phyloP scores from a whole-genome alignment of 2,797 vertebrate species.

The Sphenopsis melanotis region DNA sequence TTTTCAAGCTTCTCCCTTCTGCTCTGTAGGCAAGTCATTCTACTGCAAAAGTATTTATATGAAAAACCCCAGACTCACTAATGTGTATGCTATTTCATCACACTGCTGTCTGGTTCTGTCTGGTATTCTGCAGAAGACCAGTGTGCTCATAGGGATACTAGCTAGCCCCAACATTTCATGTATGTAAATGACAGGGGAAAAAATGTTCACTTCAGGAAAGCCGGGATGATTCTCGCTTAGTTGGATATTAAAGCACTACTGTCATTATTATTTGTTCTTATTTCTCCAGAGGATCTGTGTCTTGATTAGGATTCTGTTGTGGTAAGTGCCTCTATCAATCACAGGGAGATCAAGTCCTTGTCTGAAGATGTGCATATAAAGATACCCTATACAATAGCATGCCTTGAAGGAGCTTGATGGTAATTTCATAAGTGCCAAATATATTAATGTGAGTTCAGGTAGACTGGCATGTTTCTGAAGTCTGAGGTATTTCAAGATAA shows the following conservation, averaged over 20 bases:
- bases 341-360: slow-evolving; percentile 30
- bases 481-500: neutral
- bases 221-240: neutral
- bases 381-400: neutral
- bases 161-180: neutral
- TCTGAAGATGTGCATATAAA: slow-evolving; percentile 28
- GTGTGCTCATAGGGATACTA: neutral
- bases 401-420: neutral
- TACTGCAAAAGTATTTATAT: neutral
- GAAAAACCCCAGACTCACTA: neutral
- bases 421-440: slow-evolving; percentile 10
- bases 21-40: neutral
- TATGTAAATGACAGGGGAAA: neutral
- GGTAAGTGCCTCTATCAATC: slow-evolving; percentile 40
- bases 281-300: slow-evolving; percentile 29
- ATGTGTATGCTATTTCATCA: neutral
- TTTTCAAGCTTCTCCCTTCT: neutral
- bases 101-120: neutral
- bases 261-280: slow-evolving; percentile 13
- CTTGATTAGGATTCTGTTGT: slow-evolving; percentile 22
- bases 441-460: neutral
- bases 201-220: neutral
- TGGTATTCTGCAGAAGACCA: neutral
- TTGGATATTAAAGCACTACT: neutral
- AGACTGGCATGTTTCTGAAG: neutral